Evolutionary conservation across 2,113 vertebrate genomes (phyloP).

Genomic region (Ploceus nigricollis): DNA sequence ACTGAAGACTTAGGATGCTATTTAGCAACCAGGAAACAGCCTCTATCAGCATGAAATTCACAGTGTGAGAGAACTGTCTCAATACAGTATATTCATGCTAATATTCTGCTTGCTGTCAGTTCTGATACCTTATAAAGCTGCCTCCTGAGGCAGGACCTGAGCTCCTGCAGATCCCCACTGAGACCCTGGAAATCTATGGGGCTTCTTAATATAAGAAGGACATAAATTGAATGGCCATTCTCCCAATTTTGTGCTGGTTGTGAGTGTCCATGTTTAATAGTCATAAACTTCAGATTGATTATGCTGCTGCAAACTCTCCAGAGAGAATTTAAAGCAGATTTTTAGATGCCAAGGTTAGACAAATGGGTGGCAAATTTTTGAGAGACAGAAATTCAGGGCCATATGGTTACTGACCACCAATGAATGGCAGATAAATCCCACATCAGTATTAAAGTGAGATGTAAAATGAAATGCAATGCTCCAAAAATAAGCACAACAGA

Average conservation of each 20-base stretch:
- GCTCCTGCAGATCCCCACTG: background rate
- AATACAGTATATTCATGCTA: conserved; percentile 33
- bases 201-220: background rate
- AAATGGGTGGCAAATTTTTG: conserved; percentile 29
- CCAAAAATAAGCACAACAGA: conserved; percentile 60
- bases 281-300: background rate
- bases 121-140: conserved; percentile 31
- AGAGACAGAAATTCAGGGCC: conserved; percentile 1
- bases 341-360: background rate
- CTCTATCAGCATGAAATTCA: conserved; percentile 50
- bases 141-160: conserved; percentile 29
- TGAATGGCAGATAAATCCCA: conserved; percentile 36
- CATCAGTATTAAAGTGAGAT: conserved; percentile 24
- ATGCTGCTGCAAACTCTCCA: background rate
- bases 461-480: conserved; percentile 60
- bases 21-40: conserved; percentile 53
- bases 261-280: background rate
- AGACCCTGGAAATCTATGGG: background rate
- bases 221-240: background rate
- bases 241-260: background rate
- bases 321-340: conserved; percentile 4
- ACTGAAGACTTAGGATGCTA: conserved; percentile 30
- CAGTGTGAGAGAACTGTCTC: conserved; percentile 48
- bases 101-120: conserved; percentile 45
- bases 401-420: conserved; percentile 44